These are phyloP conservation scores for Zaprionus lachaisei DNA, from an alignment of 1,140 invertebrate genomes.

Conservation along the genomic window DNA sequence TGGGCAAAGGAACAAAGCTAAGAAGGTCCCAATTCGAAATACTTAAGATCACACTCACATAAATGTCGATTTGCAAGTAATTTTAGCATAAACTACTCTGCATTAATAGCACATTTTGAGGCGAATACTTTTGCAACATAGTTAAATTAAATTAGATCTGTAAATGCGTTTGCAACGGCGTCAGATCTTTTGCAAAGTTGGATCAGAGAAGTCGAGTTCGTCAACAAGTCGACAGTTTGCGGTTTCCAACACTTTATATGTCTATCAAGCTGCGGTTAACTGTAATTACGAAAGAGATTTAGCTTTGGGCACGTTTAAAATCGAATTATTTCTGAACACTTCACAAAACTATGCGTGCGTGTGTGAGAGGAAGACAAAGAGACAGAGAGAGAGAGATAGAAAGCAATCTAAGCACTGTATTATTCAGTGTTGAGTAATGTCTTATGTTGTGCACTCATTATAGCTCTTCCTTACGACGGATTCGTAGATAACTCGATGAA, in stretches of 20 bases:
- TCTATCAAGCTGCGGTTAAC: constrained; percentile 5
- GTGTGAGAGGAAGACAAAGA: background rate
- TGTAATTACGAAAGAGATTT: background rate
- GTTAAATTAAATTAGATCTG: background rate
- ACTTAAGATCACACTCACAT: background rate
- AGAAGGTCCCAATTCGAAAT: background rate
- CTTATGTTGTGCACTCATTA: background rate
- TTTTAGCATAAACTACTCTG: no score
- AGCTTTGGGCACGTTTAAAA: background rate
- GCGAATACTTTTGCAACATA: constrained; percentile 1
- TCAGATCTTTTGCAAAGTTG: background rate
- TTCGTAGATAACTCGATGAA: no score
- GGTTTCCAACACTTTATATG: background rate
- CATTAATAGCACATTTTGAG: background rate
- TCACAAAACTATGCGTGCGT: background rate
- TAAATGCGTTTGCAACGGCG: constrained; percentile 2
- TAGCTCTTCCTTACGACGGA: no score
- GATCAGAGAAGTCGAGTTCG: background rate
- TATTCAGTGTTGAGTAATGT: background rate
- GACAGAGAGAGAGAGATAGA: background rate
- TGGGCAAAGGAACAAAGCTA: no score
- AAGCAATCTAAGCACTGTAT: background rate
- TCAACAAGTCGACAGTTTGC: background rate
- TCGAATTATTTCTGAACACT: background rate
- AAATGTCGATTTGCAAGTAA: background rate